Conservation (phyloP, 1,140 invertebrate species). For the Ruditapes philippinarum region DNA sequence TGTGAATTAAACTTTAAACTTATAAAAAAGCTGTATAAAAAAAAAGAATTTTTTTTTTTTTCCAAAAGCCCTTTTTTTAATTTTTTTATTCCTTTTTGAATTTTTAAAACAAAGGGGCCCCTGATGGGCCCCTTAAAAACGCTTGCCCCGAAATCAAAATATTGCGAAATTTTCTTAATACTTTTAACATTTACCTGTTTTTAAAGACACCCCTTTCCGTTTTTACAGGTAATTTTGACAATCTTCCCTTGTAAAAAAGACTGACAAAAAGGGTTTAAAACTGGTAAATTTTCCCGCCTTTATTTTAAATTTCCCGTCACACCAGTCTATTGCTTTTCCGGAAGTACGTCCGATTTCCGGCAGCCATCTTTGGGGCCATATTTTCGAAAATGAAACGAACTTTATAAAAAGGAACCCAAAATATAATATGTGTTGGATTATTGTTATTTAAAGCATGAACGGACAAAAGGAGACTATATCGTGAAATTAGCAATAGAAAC, state of each 20-base stretch:
- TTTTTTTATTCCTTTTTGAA: background rate
- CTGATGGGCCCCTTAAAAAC: no score
- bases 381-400: constrained; percentile 32
- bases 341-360: constrained; percentile 4
- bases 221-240: constrained; percentile 4
- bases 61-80: no score
- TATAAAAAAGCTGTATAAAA: background rate
- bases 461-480: no score
- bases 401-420: background rate
- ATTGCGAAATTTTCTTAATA: no score
- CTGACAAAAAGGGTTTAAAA: constrained; percentile 22
- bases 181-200: background rate
- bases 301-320: constrained; percentile 16
- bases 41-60: background rate
- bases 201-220: background rate
- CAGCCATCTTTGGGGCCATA: constrained; percentile 8
- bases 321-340: constrained; percentile 55
- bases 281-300: background rate
- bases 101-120: background rate
- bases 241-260: background rate
- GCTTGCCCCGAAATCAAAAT: no score
- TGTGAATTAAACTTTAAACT: no score
- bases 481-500: background rate
- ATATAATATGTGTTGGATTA: no score
- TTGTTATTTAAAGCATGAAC: no score